Conservation (phyloP, 2,797 vertebrate genomes). For the Basileuterus tristriatus region DNA sequence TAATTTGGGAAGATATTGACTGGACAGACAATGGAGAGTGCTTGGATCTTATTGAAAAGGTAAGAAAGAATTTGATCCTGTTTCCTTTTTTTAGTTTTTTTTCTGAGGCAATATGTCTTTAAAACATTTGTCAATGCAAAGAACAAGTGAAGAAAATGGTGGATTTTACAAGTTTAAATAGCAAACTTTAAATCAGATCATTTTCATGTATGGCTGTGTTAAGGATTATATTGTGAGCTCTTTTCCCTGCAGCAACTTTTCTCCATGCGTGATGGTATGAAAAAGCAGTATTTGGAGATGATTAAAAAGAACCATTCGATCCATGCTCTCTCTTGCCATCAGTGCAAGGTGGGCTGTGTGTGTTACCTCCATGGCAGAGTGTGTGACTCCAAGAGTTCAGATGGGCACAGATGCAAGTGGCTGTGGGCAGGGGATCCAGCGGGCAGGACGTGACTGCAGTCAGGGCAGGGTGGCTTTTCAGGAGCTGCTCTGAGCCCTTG, state of each 20-base stretch:
- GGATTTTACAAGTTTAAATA: background rate
- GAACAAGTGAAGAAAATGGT: background rate
- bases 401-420: rapidly evolving
- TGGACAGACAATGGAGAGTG: constrained; percentile 99
- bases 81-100: background rate
- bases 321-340: background rate
- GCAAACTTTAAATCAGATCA: background rate
- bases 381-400: background rate
- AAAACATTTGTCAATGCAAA: background rate
- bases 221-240: background rate
- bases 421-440: background rate
- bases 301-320: background rate
- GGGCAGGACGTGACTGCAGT: background rate
- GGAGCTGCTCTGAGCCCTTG: background rate
- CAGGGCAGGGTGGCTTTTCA: background rate
- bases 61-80: constrained; percentile 55
- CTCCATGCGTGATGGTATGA: background rate
- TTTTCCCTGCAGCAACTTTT: background rate
- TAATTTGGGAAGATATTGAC: constrained; percentile 92
- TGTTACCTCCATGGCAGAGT: background rate
- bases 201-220: background rate
- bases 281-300: background rate
- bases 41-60: constrained; percentile 97
- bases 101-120: background rate
- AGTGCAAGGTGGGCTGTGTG: rapidly evolving